phyloP scores from a whole-genome alignment of 2,113 vertebrate species.

The Argyrosomus japonicus region DNA sequence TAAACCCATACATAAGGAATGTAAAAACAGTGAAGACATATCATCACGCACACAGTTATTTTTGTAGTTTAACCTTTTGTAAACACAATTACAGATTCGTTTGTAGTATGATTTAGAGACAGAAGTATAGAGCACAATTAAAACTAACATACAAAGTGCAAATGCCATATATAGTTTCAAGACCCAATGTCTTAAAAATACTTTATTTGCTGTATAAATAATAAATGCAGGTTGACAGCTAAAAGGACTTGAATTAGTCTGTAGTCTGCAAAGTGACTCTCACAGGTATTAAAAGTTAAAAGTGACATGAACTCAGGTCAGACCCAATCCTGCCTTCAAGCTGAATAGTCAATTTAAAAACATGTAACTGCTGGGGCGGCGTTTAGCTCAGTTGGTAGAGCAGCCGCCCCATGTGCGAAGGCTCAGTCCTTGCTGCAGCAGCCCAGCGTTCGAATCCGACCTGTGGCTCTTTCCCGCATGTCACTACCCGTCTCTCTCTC shows the following conservation, averaged over 20 bases:
- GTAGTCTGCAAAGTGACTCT: not conserved
- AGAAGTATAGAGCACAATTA: not conserved
- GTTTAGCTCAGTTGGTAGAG: no score
- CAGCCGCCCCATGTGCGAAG: no score
- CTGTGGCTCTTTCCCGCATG: no score
- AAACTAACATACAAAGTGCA: not conserved
- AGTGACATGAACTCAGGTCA: constrained; percentile 4
- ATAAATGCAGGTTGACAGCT: not conserved
- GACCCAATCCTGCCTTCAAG: not conserved
- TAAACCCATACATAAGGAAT: not conserved
- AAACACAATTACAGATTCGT: not conserved
- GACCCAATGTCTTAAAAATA: not conserved
- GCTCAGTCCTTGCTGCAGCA: no score
- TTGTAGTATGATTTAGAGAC: not conserved
- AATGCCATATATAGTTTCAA: not conserved
- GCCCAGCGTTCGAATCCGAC: no score
- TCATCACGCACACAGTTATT: not conserved
- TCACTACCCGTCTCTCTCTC: no score
- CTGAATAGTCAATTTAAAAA: not conserved
- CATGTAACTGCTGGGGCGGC: constrained; percentile 11
- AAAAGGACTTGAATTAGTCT: not conserved
- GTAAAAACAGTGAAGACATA: not conserved
- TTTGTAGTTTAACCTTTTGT: not conserved
- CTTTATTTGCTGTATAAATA: constrained; percentile 5
- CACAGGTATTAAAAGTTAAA: not conserved